Evolutionary conservation across 2,888 invertebrate genomes (phyloP).

Genomic region (Meliscaeva auricollis): DNA sequence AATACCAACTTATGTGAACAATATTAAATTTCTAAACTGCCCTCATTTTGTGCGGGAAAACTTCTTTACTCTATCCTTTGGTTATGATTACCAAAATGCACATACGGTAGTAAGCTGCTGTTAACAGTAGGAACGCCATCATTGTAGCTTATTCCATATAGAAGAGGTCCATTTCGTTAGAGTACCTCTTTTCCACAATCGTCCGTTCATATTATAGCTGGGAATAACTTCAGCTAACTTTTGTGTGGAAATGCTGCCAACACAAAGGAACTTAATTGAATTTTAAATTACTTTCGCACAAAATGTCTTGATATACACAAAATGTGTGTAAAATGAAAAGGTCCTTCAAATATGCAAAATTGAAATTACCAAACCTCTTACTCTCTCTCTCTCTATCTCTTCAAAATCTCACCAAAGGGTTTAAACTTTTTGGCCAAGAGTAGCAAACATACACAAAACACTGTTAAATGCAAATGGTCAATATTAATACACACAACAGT

Average conservation of each 20-base stretch:
- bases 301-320: constrained; percentile 64
- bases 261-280: constrained; percentile 76
- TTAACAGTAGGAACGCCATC: constrained; percentile 47
- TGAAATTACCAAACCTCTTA: constrained; percentile 53
- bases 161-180: constrained; percentile 60
- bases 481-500: constrained; percentile 29
- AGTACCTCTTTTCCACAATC: no score
- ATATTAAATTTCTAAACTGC: constrained; percentile 42
- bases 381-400: no score
- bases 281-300: constrained; percentile 76
- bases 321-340: constrained; percentile 57
- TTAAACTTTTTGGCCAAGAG: constrained; percentile 57
- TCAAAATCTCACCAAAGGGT: not conserved
- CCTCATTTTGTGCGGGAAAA: constrained; percentile 33
- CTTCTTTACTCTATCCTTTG: not conserved
- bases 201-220: no score
- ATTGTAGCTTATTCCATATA: constrained; percentile 40
- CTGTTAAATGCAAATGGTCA: constrained; percentile 69
- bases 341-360: constrained; percentile 76
- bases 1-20: not conserved
- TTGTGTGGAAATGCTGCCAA: constrained; percentile 32
- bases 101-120: constrained; percentile 70
- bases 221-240: constrained; percentile 36
- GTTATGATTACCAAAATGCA: constrained; percentile 17
- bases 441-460: constrained; percentile 9